Evolutionary conservation across 2,797 vertebrate genomes (phyloP).

Genomic region (Nannoperca obscura): DNA sequence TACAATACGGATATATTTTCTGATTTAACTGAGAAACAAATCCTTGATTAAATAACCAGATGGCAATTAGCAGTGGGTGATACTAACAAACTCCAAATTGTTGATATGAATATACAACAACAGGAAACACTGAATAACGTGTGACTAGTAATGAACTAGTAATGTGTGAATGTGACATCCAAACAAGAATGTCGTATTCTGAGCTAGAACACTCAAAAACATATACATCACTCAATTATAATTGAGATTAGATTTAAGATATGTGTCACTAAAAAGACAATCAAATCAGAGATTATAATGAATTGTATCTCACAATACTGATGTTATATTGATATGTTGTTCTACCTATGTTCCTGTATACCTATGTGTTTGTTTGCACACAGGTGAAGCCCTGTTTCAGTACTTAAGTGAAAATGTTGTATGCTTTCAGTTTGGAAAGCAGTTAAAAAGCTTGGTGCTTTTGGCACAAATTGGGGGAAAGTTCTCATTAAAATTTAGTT

Average conservation of each 20-base stretch:
- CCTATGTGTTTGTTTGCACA: constrained; percentile 33
- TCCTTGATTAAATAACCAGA: not conserved
- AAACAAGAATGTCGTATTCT: too few relatives aligned
- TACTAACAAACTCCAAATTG: not conserved
- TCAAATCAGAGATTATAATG: not conserved
- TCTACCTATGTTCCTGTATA: not conserved
- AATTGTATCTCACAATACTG: not conserved
- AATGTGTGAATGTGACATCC: not conserved
- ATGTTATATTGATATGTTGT: not conserved
- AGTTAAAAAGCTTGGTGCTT: constrained; percentile 71
- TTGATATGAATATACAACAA: not conserved
- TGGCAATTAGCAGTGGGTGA: not conserved
- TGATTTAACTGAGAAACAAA: not conserved
- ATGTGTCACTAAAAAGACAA: not conserved
- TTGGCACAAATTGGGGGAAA: constrained; percentile 77
- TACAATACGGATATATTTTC: not conserved
- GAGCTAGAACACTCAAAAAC: not conserved
- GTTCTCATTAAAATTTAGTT: constrained; percentile 84
- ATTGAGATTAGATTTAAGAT: not conserved
- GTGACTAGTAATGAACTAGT: not conserved
- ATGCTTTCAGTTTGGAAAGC: constrained; percentile 65
- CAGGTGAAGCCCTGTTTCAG: constrained; percentile 44
- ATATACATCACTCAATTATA: not conserved
- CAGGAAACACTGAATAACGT: not conserved
- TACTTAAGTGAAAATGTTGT: constrained; percentile 15